Percentiles rank a stretch among this genome's conserved stretches.
Evolutionary conservation across 2,797 vertebrate species (phyloP).

Genomic region (Danionella dracula): DNA sequence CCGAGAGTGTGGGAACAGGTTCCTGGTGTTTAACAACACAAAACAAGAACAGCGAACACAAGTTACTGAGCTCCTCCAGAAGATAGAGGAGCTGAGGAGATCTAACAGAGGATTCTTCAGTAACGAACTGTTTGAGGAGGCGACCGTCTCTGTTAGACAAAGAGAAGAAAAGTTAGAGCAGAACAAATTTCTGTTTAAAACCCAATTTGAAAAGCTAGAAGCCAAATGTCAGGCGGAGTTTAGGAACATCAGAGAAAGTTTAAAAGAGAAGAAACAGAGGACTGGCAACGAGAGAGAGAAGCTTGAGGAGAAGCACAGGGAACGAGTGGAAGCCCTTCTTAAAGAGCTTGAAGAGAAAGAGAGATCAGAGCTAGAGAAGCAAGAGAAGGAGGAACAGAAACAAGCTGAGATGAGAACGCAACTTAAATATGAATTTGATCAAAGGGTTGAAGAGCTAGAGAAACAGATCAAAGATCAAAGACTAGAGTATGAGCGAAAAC

Average conservation of each 20-base stretch:
- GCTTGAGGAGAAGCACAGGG: not conserved
- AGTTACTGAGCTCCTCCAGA: not conserved
- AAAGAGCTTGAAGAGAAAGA: not conserved
- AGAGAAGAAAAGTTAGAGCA: not conserved
- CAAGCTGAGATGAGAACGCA: not conserved
- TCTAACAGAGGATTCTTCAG: not conserved
- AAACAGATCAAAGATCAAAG: not conserved
- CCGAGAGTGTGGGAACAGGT: not conserved
- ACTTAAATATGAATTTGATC: not conserved
- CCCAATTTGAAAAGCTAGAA: accelerated
- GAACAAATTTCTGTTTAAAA: not conserved
- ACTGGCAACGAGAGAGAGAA: not conserved
- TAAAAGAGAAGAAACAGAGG: not conserved
- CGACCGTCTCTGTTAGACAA: not conserved
- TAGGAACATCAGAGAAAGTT: accelerated
- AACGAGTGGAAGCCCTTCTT: not conserved
- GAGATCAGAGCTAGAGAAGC: not conserved
- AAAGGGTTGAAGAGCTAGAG: not conserved
- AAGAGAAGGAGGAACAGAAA: not conserved
- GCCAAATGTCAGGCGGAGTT: not conserved
- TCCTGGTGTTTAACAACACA: not conserved
- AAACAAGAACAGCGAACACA: not conserved
- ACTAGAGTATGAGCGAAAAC: too few species aligned
- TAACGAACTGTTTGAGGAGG: not conserved
- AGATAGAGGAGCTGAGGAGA: not conserved